Base-by-base conservation (phyloP, 1,140 invertebrate genomes). In the Drosophila equinoxialis region DNA sequence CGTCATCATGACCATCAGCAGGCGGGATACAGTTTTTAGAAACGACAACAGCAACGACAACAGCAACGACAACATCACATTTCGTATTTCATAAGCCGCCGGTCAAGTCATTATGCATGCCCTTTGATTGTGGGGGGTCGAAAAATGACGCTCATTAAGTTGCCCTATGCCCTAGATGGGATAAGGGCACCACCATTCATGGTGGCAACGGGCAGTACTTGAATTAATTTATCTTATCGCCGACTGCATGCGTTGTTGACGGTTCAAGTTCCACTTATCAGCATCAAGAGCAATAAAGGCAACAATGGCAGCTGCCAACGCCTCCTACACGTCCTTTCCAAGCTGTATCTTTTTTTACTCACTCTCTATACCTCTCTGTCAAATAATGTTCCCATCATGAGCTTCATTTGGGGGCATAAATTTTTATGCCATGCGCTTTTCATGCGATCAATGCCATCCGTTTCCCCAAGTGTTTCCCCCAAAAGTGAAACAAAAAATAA, bases 151-250 rank as follows among this genome's bases (percentile, higher is more conserved):
- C 80, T 82, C 71, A 87, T 86, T 86, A 79, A 65, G 61, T 71
- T 63, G 39, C 55, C 55, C 41, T 35, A 59, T n/a, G 66, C 26
- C 60, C 57, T n/a, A 45, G 55, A 58, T 63, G 51, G 65, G 26
- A 35, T 11, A 35, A n/a, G 37, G 33, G 59, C n/a, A 30, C 68
- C 51, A 58, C 59, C 60, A 79, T 51, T 51, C 20, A 51, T 51
- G 17, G 13, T 51, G 45, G 45, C 17, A 51, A 17, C 45, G 17
- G 20, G 45, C 45, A 51, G 45, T 51, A 51, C 82, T 86, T 86
- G 79, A 87, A 86, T 86, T 87, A 87, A 87, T 87, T 87, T 87
- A 87, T 89, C 84, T 87, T 83, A 80, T 89, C 73, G 73, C 62
- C 62, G 48, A 70, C 65, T 87, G 73, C 80, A 77, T 79, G 83